A percentile compares a stretch with the other conserved stretches of the same genome.
Conservation (phyloP, 2,113 vertebrate genomes). For the Mesembrinibis cayennensis region DNA sequence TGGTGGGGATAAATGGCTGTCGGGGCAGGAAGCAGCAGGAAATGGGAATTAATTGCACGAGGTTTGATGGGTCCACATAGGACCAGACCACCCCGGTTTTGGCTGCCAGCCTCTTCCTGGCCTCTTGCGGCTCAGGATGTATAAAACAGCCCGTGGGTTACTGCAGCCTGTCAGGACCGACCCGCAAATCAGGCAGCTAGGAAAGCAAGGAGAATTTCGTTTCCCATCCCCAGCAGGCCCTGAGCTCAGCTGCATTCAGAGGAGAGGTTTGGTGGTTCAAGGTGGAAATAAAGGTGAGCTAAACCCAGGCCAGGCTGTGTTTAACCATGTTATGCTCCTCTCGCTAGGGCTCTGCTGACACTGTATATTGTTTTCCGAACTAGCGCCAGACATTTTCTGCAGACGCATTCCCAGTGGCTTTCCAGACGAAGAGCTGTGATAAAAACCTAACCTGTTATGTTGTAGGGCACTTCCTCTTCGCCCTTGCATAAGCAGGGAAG, state of each 20-base stretch:
- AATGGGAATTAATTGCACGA: neutral
- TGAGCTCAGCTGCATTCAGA: neutral
- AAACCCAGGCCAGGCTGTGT: neutral
- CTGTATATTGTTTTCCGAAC: neutral
- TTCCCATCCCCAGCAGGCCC: neutral
- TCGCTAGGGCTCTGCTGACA: neutral
- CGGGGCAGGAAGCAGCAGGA: neutral
- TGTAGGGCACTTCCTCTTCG: neutral
- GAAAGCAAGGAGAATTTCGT: neutral
- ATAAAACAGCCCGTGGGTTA: neutral
- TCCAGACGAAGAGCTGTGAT: neutral
- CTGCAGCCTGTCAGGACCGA: neutral
- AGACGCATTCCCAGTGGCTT: neutral
- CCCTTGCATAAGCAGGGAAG: neutral
- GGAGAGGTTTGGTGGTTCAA: neutral
- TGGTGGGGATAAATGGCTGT: neutral
- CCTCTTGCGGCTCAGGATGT: neutral
- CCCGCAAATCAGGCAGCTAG: neutral
- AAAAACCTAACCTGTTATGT: neutral
- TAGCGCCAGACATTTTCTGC: neutral
- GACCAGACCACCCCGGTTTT: neutral
- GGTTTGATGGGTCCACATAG: neutral
- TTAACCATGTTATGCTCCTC: neutral
- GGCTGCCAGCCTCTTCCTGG: neutral
- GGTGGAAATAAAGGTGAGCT: neutral